Evolutionary conservation across 2,113 vertebrate species (phyloP), one percentile per base, ranked within the genome.

Genomic region (Melanostigma gelatinosum): DNA sequence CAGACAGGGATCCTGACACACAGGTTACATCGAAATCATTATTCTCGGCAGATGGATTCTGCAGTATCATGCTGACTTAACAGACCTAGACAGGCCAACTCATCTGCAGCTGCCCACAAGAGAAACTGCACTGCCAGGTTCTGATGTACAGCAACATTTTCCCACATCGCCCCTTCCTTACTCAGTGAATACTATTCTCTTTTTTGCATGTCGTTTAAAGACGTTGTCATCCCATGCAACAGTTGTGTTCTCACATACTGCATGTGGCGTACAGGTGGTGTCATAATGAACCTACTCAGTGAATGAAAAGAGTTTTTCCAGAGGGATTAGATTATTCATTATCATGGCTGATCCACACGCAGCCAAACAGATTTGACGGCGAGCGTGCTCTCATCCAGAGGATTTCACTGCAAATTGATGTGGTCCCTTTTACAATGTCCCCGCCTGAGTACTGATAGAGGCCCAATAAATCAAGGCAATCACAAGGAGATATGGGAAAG

Each of bases 371-470:
- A 91, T 80, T 82, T 83, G 77, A 84, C 82, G 81, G 46, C 71
- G 36, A 38, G 20, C n/a, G 42, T 16, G 68, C 84, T 80, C 72
- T 88, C 76, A 62, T 74, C 73, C 64, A 77, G 85, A 88, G 87
- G 89, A 91, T 93, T 90, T 93, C 83, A 81, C 76, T 79, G 84
- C 87, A 92, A 92, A 93, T 93, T 89, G 90, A 92, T 92, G 87
- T 55, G 67, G 65, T 79, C 75, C 85, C 65, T 84, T 91, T 91
- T 85, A 86, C 88, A 87, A 79, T 73, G 85, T 85, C 75, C 83
- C 87, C 74, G 72, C 66, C 80, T 82, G 84, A 89, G 85, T 66
- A 70, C 82, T 91, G 89, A 91, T 77, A 84, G 83, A 91, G 87
- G 89, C 63, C 63, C 55, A 72, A 91, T 93, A 94, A 89, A 92